Evolutionary conservation across 2,113 vertebrate species (phyloP), one percentile per base, ranked within the genome.

Genomic region (Leiothrix lutea): DNA sequence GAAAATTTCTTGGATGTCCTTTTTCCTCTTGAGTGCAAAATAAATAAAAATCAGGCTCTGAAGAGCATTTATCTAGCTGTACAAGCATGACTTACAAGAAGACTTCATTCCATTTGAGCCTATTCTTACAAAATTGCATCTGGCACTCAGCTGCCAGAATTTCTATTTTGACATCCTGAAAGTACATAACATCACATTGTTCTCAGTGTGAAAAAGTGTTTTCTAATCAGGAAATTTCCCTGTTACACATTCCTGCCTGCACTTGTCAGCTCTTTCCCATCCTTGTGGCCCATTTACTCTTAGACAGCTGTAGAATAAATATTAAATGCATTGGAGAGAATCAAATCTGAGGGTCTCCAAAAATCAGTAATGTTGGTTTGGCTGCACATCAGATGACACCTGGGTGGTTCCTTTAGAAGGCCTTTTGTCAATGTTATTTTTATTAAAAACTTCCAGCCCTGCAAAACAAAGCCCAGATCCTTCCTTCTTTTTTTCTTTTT

Each of bases 91-190:
- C 44, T 84, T 73, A 54, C 8, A 36, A 48, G n/a, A 73, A 29
- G 21, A 70, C 70, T 95, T 92, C 44, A 26, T 91, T 90, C 65
- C 19, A n/a, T 78, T 65, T 74, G 15, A 86, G 20, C n/a, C 60
- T 89, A 23, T 91, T 92, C 65, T 74, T 93, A 85, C 35, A 82
- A 92, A 96, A 94, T 74, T 87, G 21, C 47, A 91, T 70, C 62
- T 82, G 65, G 33, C 77, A 87, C 24, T 95, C 72, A 82, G 81
- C 65, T 88, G 66, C 48, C 89, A 92, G 82, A 90, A 85, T 51
- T 92, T 92, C 40, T 74, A 22, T 78, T 95, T 69, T 91, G 71
- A 78, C 54, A 45, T 69, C 44, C 80, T 86, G 64, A 60, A 91
- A 93, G 73, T 75, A 56, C 26, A n/a, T 40, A 61, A 60, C 72